Base-by-base conservation (phyloP, 2,888 invertebrate genomes). In the Deilephila elpenor region DNA sequence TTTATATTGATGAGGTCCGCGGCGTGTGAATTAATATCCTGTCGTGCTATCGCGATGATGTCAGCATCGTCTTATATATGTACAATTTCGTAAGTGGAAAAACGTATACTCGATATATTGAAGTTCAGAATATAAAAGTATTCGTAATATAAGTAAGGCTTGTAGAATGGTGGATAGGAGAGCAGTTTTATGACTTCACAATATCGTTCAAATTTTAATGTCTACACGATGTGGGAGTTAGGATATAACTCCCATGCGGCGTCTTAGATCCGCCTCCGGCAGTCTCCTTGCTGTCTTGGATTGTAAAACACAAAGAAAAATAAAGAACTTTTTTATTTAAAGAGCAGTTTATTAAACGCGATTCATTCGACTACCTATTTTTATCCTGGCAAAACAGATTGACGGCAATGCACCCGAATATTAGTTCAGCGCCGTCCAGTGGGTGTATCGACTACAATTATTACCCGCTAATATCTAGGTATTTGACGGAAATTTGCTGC, bases 1-100 rank as follows among this genome's bases (percentile, higher is more conserved):
- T 91, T 91, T 89, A 89, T 89, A 92, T 93, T 93, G 91, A 92
- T 93, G 92, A 83, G 85, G 90, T 91, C 89, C 89, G 88, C 80
- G 80, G 78, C 75, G 75, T 76, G 78, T 74, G 85, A 81, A 83
- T 85, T 87, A 87, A 89, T 88, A 87, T 84, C 81, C 79, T 80
- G 81, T 76, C 74, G 71, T 70, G 70, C 76, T 78, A 81, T 80
- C 78, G 75, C 74, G 71, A 56, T 53, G 44, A 7, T 72, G 56
- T 62, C 62, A 56, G 32, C 64, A 29, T 72, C 67, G n/a, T 56
- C 19, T 25, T 25, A 32, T 59, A 17, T 67, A 61, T 51, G 44
- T 51, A 51, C 8, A 51, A 14, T 25, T 51, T 60, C 29, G 37
- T 61, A 61, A 7, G 7, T 60, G 44, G 7, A n/a, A 53, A 53